Evolutionary conservation across 1,140 invertebrate genomes (phyloP).

Genomic region (Drosophila parabipectinata): DNA sequence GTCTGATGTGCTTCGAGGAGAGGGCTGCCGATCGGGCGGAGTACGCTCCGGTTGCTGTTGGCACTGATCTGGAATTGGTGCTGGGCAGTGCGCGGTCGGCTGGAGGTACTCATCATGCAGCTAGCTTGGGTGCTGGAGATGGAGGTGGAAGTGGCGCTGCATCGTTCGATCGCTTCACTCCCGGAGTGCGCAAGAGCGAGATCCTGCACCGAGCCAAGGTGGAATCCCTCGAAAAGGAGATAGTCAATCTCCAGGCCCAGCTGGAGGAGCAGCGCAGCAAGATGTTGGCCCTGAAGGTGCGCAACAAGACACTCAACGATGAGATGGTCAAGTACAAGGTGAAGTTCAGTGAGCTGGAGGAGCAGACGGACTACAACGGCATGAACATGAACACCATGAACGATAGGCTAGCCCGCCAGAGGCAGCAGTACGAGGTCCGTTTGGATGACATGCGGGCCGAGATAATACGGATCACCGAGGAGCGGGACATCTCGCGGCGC

Average conservation of each 20-base stretch:
- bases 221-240: constrained; percentile 86
- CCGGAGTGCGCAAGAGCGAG: constrained; percentile 72
- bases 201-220: constrained; percentile 85
- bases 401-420: constrained; percentile 65
- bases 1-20: constrained; percentile 84
- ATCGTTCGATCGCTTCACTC: constrained; percentile 70
- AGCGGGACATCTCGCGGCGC: constrained; percentile 46
- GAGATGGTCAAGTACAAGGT: constrained; percentile 68
- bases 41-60: constrained; percentile 49
- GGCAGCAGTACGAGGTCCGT: constrained; percentile 65
- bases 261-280: constrained; percentile 83
- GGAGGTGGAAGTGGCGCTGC: constrained; percentile 27
- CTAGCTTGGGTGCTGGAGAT: constrained; percentile 59
- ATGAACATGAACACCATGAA: constrained; percentile 59
- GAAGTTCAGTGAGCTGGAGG: constrained; percentile 58
- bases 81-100: constrained; percentile 17
- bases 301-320: constrained; percentile 79
- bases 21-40: constrained; percentile 47
- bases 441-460: constrained; percentile 86
- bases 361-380: constrained; percentile 68
- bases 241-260: constrained; percentile 84
- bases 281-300: constrained; percentile 70
- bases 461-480: constrained; percentile 72
- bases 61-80: constrained; percentile 44
- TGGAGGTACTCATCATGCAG: background rate